Evolutionary conservation across 1,140 invertebrate genomes (phyloP), one percentile per base, ranked within the genome.

Genomic region (Zaprionus tsacasi): DNA sequence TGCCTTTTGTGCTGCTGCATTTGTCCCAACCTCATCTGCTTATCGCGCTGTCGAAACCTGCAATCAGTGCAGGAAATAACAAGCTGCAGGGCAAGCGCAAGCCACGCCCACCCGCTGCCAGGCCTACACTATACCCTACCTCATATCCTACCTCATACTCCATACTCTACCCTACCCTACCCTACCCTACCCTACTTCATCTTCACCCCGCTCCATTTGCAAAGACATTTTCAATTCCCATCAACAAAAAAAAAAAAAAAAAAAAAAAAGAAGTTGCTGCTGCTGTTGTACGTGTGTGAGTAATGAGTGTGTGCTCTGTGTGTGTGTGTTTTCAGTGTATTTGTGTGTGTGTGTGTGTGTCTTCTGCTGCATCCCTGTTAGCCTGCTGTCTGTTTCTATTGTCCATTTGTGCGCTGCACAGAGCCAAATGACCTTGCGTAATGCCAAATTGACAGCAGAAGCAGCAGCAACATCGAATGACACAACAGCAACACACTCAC

Each of bases 391-490:
- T 50, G 17, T 27, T 48, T 50, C 21, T 36, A 56, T 66, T 17
- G 35, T 7, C 48, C 35, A 11, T 61, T 54, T 61, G 59, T 70
- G 59, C n/a, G 68, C 36, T 61, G 38, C 36, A 43, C 50, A 17
- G 21, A 38, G 30, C 12, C 57, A 55, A 60, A 64, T 75, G 76
- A 76, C 76, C 76, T 78, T 78, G 76, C 67, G 55, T 78, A 78
- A 78, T 78, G 70, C 33, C 71, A 68, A 35, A 45, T 63, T 75
- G 66, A 66, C 71, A 70, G 45, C 54, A 74, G 55, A 52, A 30
- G 6, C 55, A 52, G 38, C 36, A 68, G 36, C 55, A 59, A 25
- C 50, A 65, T 38, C 40, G 25, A 61, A 64, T 38, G 33, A 36
- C 40, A 59, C 15, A 48, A 50, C 35, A 57, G 52, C 10, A 30